Base-by-base conservation (phyloP, 2,113 vertebrate species). In the Lepus americanus region DNA sequence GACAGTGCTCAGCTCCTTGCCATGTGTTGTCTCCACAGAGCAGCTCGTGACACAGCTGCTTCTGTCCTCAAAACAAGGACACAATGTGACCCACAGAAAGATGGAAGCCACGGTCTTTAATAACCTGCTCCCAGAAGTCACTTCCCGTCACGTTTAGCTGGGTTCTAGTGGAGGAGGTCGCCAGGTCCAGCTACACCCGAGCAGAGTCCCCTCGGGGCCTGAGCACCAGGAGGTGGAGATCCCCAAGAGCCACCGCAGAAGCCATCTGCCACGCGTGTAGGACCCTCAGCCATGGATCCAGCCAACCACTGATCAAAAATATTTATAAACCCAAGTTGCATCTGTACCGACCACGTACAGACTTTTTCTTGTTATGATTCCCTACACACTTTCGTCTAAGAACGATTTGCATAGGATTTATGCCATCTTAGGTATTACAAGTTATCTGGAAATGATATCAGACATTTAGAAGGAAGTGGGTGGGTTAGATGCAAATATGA, bases 131-230 rank as follows among this genome's bases (percentile, higher is more conserved):
- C 39, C 16, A 4, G 23, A 69, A 64, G 23, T 3, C 14, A 11
- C 9, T 20, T 3, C n/a, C 11, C 16, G 4, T 93, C 39, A 6
- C 33, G n/a, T 74, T 39, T 25, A 9, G 36, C 64, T 70, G 25
- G 69, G 13, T 33, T 66, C 66, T 49, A 0, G 44, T 49, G n/a
- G 29, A 81, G 19, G 73, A 31, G 33, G 63, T 55, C 23, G 8
- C 19, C 29, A 78, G 44, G 77, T 55, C 23, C 20, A 88, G 86
- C 59, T 53, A 39, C 8, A 63, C 29, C 84, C 23, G 19, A 22
- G 1, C 16, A n/a, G 33, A 12, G 5, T 16, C 11, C 51, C 39
- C 55, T 19, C 0, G 1, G 49, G 19, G 2, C 22, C 12, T 13
- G 13, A 61, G 23, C 25, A 23, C 25, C 64, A 80, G 66, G n/a